These are phyloP conservation scores for Zhuqinia jingwanae DNA, from an alignment of 2,888 invertebrate genomes.

Conservation along the genomic window DNA sequence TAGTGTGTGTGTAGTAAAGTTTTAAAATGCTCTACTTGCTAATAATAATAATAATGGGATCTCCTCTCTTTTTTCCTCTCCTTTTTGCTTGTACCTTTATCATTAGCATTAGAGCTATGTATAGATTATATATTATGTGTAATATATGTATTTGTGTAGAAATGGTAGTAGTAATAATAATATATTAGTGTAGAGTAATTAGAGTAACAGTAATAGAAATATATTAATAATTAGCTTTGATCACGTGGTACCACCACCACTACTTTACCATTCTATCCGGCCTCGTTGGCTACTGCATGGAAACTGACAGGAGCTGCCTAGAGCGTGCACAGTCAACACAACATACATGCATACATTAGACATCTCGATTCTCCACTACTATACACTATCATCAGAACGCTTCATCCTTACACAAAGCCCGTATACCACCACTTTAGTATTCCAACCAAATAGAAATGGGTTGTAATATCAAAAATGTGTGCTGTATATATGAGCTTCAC, in stretches of 20 bases:
- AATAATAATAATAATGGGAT: neutral
- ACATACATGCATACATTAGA: constrained; percentile 21
- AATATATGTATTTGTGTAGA: too few relatives aligned
- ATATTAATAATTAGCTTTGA: constrained; percentile 63
- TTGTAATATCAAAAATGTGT: neutral
- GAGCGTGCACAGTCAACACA: constrained; percentile 58
- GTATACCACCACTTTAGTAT: too few relatives aligned
- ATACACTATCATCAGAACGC: constrained; percentile 26
- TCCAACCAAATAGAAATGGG: too few relatives aligned
- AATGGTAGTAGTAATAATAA: constrained; percentile 31
- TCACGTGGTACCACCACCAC: constrained; percentile 71
- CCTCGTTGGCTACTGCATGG: constrained; percentile 74
- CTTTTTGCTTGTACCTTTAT: constrained; percentile 36
- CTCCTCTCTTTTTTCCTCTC: constrained; percentile 4
- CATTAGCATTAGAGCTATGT: constrained; percentile 22
- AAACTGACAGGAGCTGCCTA: constrained; percentile 71
- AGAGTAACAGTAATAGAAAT: constrained; percentile 45
- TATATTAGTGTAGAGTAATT: constrained; percentile 34
- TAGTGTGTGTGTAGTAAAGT: constrained; percentile 6
- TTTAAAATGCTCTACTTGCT: constrained; percentile 3
- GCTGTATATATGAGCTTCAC: constrained; percentile 1
- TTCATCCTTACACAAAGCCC: neutral
- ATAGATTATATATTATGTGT: too few relatives aligned
- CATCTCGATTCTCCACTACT: too few relatives aligned
- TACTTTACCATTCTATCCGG: constrained; percentile 72